Evolutionary conservation across 2,888 invertebrate species (phyloP), one percentile per base, ranked within the genome.

Genomic region (Hypolimnas misippus): DNA sequence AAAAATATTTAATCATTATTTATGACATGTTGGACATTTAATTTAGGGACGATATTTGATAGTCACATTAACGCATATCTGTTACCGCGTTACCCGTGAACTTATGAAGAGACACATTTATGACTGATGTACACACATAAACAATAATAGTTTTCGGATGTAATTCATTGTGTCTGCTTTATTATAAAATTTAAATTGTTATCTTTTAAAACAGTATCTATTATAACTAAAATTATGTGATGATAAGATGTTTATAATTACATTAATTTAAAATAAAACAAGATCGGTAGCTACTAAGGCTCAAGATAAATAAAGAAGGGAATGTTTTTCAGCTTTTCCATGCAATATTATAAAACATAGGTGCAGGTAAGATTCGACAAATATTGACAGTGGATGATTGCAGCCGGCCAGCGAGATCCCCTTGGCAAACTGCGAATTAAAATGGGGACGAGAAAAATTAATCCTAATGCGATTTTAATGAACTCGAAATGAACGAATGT

Each of bases 381-480:
- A 92, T 91, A 92, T 92, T 92, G 89, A 90, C 91, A 84, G 76
- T 84, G 78, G 88, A 83, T 86, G 90, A 92, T 91, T 91, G 89
- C 88, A 84, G 78, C 76, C 83, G 87, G 82, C 87, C 83, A 79
- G 79, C 82, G 77, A 29, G 49, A 87, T 84, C 87, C 89, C 90
- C 88, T 87, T 80, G 80, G 87, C 86, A 85, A 87, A 87, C 88
- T 84, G 84, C 79, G 86, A 91, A 89, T 91, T 89, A 88, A 91
- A 91, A 89, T 81, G 79, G 87, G 90, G 87, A 89, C 86, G 90
- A 88, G 89, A 91, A 91, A 90, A 90, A 92, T 89, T 92, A 92
- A 92, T 91, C 92, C 91, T 91, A 92, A 92, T 91, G 87, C 91
- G 91, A 91, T 91, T 90, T 92, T 92, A 92, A 92, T 92, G 91